Conservation (phyloP, 2,113 vertebrate species). For the Poeciliopsis retropinna region DNA sequence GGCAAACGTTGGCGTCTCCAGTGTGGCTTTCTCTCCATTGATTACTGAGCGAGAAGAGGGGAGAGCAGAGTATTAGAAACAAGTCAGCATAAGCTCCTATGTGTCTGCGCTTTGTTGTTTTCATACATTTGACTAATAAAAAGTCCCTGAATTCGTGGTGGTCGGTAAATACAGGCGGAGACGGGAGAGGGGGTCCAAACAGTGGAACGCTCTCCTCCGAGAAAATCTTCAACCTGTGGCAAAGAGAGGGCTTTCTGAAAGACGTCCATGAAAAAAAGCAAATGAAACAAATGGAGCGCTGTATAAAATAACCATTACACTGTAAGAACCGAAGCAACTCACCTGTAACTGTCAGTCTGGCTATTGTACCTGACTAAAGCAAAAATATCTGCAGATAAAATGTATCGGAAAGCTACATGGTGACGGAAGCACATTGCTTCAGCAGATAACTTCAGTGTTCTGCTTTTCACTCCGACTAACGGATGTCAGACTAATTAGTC, state of each 20-base stretch:
- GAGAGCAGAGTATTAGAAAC: background rate
- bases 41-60: slow-evolving; percentile 84
- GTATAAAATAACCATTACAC: background rate
- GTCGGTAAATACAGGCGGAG: slow-evolving; percentile 96
- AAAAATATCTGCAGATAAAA: slow-evolving; percentile 91
- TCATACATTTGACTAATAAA: slow-evolving; percentile 97
- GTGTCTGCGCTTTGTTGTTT: background rate
- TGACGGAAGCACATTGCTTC: background rate
- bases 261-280: background rate
- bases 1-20: slow-evolving; percentile 98
- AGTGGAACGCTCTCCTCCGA: slow-evolving; percentile 98
- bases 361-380: slow-evolving; percentile 97
- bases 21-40: slow-evolving; percentile 98
- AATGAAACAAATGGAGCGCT: background rate
- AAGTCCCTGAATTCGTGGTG: slow-evolving; percentile 99
- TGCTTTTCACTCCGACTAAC: background rate
- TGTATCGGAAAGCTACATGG: slow-evolving; percentile 79
- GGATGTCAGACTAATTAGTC: too few species aligned
- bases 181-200: slow-evolving; percentile 95
- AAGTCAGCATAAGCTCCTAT: background rate
- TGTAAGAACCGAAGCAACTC: slow-evolving; percentile 62
- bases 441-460: background rate
- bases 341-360: slow-evolving; percentile 97
- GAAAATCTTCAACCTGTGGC: slow-evolving; percentile 94
- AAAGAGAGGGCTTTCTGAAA: slow-evolving; percentile 16